Evolutionary conservation across 2,797 vertebrate species (phyloP).

Genomic region (Tapirus indicus): DNA sequence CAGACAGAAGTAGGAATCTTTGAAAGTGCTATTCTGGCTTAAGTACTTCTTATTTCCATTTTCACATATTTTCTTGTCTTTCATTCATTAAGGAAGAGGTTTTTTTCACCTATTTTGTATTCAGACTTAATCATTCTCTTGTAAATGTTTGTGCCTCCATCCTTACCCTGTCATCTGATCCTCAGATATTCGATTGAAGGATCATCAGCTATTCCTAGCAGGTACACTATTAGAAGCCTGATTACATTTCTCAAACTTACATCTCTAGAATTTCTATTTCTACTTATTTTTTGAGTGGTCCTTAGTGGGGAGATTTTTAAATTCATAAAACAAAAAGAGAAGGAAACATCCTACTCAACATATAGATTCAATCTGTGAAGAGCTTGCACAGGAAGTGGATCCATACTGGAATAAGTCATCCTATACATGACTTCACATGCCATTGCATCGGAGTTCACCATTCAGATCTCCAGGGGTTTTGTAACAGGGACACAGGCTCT

Average conservation of each 20-base stretch:
- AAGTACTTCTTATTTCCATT: slow-evolving; percentile 30
- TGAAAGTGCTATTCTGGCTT: slow-evolving; percentile 19
- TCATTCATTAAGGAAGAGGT: slow-evolving; percentile 38
- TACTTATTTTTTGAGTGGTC: slow-evolving; percentile 4
- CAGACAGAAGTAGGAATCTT: slow-evolving; percentile 29
- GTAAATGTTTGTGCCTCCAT: slow-evolving; percentile 11
- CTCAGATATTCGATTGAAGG: not conserved
- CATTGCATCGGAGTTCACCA: not conserved
- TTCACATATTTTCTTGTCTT: slow-evolving; percentile 60
- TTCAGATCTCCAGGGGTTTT: not conserved
- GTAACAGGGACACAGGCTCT: not conserved
- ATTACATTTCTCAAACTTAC: slow-evolving; percentile 45
- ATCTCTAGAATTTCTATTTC: slow-evolving; percentile 47
- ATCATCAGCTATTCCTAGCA: slow-evolving; percentile 8
- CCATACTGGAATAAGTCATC: slow-evolving; percentile 3
- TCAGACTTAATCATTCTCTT: slow-evolving; percentile 48
- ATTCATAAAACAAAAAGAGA: slow-evolving; percentile 51
- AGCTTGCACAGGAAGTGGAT: slow-evolving; percentile 24
- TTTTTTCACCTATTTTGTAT: slow-evolving; percentile 36
- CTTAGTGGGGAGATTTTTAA: slow-evolving; percentile 6
- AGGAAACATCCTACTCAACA: slow-evolving; percentile 30
- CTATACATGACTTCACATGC: not conserved
- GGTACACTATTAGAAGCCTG: slow-evolving; percentile 24
- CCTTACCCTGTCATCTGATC: slow-evolving; percentile 25
- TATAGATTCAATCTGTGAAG: slow-evolving; percentile 18